phyloP scores from a whole-genome alignment of 2,113 vertebrate genomes.

The Vidua chalybeata region DNA sequence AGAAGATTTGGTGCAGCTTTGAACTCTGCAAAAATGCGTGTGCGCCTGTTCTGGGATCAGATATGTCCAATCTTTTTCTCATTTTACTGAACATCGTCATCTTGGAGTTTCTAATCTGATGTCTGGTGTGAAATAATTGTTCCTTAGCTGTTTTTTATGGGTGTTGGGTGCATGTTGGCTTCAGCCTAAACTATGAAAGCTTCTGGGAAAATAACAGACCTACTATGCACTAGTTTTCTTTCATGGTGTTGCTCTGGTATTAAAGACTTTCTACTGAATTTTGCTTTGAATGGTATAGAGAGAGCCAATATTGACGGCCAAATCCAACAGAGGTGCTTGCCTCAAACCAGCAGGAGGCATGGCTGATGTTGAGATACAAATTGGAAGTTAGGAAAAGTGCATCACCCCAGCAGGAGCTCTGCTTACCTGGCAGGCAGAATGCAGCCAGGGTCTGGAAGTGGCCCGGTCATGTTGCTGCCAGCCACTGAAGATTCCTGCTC shows the following conservation, averaged over 20 bases:
- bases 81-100: neutral
- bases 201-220: neutral
- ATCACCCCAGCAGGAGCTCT: neutral
- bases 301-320: neutral
- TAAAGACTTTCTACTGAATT: neutral
- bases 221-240: neutral
- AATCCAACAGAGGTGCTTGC: neutral
- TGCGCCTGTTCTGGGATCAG: fast-evolving
- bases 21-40: neutral
- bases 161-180: neutral
- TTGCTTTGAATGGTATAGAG: neutral
- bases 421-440: neutral
- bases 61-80: neutral
- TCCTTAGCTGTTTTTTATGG: neutral
- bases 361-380: neutral
- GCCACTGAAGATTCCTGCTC: neutral
- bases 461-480: fast-evolving
- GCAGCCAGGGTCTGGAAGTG: neutral
- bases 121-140: neutral
- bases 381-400: neutral
- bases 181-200: neutral
- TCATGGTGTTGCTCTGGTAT: neutral
- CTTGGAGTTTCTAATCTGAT: neutral
- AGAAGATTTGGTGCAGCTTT: neutral
- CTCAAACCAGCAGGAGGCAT: neutral